Conservation (phyloP, 2,888 invertebrate species). For the Drosophila neonasuta region DNA sequence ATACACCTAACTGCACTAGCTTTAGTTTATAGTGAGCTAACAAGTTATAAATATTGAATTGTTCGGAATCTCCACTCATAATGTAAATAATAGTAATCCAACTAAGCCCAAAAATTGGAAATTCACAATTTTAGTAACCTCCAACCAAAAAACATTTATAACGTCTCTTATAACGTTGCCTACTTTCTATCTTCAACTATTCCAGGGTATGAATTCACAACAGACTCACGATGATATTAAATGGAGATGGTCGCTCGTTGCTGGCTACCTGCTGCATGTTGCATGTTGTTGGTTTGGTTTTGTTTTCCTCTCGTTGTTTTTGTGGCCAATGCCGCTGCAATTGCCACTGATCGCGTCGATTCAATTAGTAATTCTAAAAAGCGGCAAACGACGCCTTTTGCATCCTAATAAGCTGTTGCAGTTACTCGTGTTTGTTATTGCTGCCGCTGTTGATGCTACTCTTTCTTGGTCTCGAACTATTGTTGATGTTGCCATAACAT, state of each 20-base stretch:
- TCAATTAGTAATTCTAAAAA: conserved; percentile 82
- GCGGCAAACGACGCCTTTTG: conserved; percentile 79
- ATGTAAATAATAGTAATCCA: too few relatives aligned
- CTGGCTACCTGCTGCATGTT: conserved; percentile 3
- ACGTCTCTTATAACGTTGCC: not conserved
- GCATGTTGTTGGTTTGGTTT: conserved; percentile 24
- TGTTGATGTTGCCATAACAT: conserved; percentile 57
- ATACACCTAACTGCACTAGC: too few relatives aligned
- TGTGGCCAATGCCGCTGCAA: conserved; percentile 60
- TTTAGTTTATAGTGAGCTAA: too few relatives aligned
- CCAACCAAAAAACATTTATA: too few relatives aligned
- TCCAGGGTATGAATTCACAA: conserved; percentile 17
- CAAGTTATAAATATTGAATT: too few relatives aligned
- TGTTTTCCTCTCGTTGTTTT: conserved; percentile 24
- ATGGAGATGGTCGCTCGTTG: conserved; percentile 1
- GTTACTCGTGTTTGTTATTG: conserved; percentile 24
- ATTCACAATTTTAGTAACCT: too few relatives aligned
- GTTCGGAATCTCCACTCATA: too few relatives aligned
- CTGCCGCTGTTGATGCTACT: conserved; percentile 26
- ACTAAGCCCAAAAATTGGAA: too few relatives aligned
- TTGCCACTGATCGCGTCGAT: conserved; percentile 81
- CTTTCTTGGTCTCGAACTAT: conserved; percentile 9
- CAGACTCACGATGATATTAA: conserved; percentile 39
- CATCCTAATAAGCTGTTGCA: conserved; percentile 77
- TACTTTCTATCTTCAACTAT: not conserved